These are phyloP conservation scores for Ictalurus punctatus DNA, from an alignment of 2,113 vertebrate genomes.

Conservation along the genomic window DNA sequence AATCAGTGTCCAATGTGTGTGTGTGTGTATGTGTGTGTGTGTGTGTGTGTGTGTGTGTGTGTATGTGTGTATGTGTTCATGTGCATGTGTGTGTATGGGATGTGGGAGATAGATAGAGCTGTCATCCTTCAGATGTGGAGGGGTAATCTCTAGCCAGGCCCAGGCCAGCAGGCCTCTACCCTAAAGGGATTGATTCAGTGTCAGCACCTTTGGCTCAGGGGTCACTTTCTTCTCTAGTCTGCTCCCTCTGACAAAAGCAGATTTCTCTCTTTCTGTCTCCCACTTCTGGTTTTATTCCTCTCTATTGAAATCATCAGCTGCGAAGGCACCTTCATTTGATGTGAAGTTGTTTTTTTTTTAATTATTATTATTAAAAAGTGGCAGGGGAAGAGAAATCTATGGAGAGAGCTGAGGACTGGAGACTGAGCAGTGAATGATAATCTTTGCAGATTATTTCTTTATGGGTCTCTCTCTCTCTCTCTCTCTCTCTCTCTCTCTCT, in stretches of 20 bases:
- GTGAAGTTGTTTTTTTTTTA: constrained; percentile 75
- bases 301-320: constrained; percentile 82
- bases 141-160: constrained; percentile 87
- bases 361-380: constrained; percentile 78
- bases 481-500: not conserved
- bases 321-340: constrained; percentile 80
- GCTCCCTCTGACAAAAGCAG: constrained; percentile 85
- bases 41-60: constrained; percentile 58
- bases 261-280: constrained; percentile 72
- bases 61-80: not conserved
- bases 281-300: constrained; percentile 60
- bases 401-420: constrained; percentile 71
- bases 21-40: constrained; percentile 48
- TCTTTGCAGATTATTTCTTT: constrained; percentile 32
- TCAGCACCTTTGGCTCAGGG: constrained; percentile 93
- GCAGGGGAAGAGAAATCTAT: constrained; percentile 68
- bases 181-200: constrained; percentile 98
- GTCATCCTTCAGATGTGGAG: constrained; percentile 86
- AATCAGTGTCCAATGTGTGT: constrained; percentile 77
- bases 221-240: constrained; percentile 91
- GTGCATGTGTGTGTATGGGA: constrained; percentile 63
- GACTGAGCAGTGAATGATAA: constrained; percentile 71
- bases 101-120: constrained; percentile 80
- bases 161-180: constrained; percentile 86
- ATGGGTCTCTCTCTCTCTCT: constrained; percentile 13